Conservation (phyloP, 2,888 invertebrate species). For the Orthosia cruda region DNA sequence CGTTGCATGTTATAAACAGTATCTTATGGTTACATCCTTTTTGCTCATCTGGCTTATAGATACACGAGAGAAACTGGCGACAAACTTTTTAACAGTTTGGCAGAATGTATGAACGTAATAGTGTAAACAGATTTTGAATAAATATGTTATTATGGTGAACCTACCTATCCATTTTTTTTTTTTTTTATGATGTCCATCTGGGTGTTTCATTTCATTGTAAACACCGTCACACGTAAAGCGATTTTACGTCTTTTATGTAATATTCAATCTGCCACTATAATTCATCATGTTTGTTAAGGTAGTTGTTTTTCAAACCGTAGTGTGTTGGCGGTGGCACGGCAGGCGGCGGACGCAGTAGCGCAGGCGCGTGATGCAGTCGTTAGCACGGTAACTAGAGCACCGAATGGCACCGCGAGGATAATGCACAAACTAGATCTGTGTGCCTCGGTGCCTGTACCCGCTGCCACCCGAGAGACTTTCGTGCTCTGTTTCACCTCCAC, state of each 20-base stretch:
- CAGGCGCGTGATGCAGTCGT: conserved; percentile 74
- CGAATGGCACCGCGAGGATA: conserved; percentile 75
- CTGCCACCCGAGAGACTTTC: conserved; percentile 74
- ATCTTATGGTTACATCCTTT: conserved; percentile 42
- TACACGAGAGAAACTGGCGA: neutral
- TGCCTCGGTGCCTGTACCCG: conserved; percentile 56
- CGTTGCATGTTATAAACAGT: conserved; percentile 47
- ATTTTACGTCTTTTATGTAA: neutral
- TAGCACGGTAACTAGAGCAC: conserved; percentile 82
- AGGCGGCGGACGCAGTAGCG: conserved; percentile 27
- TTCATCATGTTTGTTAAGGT: conserved; percentile 16
- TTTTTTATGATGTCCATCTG: neutral
- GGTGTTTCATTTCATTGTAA: conserved; percentile 13
- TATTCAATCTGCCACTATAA: conserved; percentile 13
- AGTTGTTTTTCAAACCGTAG: conserved; percentile 30
- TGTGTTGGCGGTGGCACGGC: conserved; percentile 39
- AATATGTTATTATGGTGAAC: too few relatives aligned
- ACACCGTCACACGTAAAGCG: neutral
- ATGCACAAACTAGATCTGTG: conserved; percentile 74
- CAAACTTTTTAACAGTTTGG: too few relatives aligned
- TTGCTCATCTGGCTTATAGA: conserved; percentile 11
- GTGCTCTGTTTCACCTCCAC: conserved; percentile 87
- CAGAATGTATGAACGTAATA: too few relatives aligned
- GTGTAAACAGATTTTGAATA: too few relatives aligned
- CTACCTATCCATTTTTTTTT: neutral